These are phyloP conservation scores for Polyploca ridens DNA, from an alignment of 2,888 invertebrate genomes.

Conservation along the genomic window DNA sequence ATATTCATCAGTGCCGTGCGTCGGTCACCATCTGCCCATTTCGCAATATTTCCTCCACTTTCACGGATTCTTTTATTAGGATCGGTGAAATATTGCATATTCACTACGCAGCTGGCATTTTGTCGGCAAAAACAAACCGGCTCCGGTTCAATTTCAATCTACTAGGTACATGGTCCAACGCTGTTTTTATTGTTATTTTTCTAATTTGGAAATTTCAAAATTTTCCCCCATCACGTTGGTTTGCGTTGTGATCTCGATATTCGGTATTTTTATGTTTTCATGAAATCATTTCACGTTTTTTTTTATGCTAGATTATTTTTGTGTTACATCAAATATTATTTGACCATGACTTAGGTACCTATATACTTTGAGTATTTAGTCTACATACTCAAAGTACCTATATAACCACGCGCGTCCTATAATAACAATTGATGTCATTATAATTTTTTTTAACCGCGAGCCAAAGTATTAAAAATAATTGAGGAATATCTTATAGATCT, in stretches of 20 bases:
- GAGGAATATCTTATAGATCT: too few relatives aligned
- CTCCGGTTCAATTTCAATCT: constrained; percentile 49
- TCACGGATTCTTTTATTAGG: constrained; percentile 59
- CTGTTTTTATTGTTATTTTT: constrained; percentile 31
- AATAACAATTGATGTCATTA: too few relatives aligned
- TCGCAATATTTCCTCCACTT: constrained; percentile 39
- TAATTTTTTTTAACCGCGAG: too few relatives aligned
- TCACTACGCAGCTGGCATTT: constrained; percentile 59
- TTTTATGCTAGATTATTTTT: too few relatives aligned
- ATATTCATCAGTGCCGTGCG: constrained; percentile 18
- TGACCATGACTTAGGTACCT: too few relatives aligned
- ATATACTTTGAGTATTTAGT: too few relatives aligned
- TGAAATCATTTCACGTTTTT: background rate
- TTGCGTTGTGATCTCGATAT: background rate
- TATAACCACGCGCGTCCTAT: too few relatives aligned
- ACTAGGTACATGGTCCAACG: constrained; percentile 20
- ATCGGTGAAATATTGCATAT: constrained; percentile 69
- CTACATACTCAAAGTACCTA: too few relatives aligned
- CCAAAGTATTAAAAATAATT: too few relatives aligned
- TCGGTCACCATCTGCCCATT: constrained; percentile 45
- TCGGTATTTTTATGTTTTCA: background rate
- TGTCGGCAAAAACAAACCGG: constrained; percentile 42
- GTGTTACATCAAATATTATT: too few relatives aligned
- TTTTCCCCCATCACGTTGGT: background rate
- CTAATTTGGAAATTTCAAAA: constrained; percentile 21